Base-by-base conservation (phyloP, 2,113 vertebrate genomes). In the Caracal caracal region DNA sequence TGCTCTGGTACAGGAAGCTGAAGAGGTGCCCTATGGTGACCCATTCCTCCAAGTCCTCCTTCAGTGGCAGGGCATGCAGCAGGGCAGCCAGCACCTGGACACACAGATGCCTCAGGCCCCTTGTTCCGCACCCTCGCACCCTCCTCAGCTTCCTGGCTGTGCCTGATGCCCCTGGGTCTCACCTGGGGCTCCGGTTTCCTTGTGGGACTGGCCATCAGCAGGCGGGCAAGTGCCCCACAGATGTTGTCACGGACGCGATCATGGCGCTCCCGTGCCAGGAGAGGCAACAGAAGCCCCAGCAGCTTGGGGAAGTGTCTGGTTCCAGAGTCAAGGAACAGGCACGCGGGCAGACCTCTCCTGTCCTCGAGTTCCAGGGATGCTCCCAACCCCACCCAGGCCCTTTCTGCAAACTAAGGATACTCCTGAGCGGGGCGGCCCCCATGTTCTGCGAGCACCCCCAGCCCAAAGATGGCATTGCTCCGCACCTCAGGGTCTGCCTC, bases 11-110 rank as follows among this genome's bases (percentile, higher is more conserved):
- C 43, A 99, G 98, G 97, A 99, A 98, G 30, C 96, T 87, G 98
- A 99, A 98, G 94, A 99, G 99, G 75, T 86, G 98, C 82, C 99
- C 99, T 28, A 99, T 98, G 0, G 99, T 99, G 92, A 98, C 98
- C 98, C 99, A 99, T 86, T 99, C 99, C 97, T 99, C 99, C 91
- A 99, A 79, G 97, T 99, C 99, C 88, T 99, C 99, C 97, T 99
- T 99, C 43, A 99, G 98, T 0, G 99, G 99, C 33, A 99, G 98
- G 49, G 95, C 96, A 0, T 90, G 97, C 61, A 99, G 97, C 71
- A 99, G 96, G 35, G 98, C 98, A 19, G 99, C 99, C 30, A 99
- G 97, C 0, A 99, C 99, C 99, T 99, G 97, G 63, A 51, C 78
- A 88, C 11, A 93, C 5, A 47, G 9, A 71, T 7, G 47, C 35